phyloP scores from a whole-genome alignment of 2,888 invertebrate genomes.

The Cheilosia variabilis region DNA sequence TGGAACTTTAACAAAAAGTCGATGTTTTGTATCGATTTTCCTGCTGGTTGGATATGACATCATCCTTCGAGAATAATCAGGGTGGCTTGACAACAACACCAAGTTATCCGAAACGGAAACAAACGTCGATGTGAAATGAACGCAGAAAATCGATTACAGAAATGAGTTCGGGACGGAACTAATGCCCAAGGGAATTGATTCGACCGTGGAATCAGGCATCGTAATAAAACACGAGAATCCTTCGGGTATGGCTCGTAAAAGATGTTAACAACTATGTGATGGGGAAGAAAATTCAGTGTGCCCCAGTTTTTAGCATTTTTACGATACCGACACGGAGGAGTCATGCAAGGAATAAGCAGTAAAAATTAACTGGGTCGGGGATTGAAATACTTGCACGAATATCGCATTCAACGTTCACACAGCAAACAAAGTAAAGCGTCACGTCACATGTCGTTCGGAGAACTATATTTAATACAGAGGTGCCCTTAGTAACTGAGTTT shows the following conservation, averaged over 20 bases:
- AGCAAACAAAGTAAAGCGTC: neutral
- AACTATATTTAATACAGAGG: slow-evolving; percentile 13
- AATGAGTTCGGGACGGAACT: slow-evolving; percentile 28
- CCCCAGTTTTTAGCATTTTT: slow-evolving; percentile 54
- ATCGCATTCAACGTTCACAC: neutral
- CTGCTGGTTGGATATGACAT: slow-evolving; percentile 55
- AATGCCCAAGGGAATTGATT: slow-evolving; percentile 19
- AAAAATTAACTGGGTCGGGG: slow-evolving; percentile 40
- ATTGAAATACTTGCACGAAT: slow-evolving; percentile 20
- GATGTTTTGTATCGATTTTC: slow-evolving; percentile 62
- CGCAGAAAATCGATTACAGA: slow-evolving; percentile 59
- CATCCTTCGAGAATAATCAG: slow-evolving; percentile 20
- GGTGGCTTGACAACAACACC: slow-evolving; percentile 24
- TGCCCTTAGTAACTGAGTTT: slow-evolving; percentile 17
- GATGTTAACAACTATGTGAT: slow-evolving; percentile 29
- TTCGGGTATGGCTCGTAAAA: slow-evolving; percentile 36
- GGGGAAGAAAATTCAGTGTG: slow-evolving; percentile 27
- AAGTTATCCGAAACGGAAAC: slow-evolving; percentile 5
- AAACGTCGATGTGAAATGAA: slow-evolving; percentile 52
- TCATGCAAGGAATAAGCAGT: slow-evolving; percentile 4
- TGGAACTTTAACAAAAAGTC: slow-evolving; percentile 55
- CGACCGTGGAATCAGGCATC: slow-evolving; percentile 29
- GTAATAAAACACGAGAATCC: slow-evolving; percentile 28
- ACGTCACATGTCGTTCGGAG: neutral
- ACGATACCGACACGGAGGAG: slow-evolving; percentile 51